phyloP scores from a whole-genome alignment of 2,888 invertebrate genomes.

The Nemapogon koenigi region DNA sequence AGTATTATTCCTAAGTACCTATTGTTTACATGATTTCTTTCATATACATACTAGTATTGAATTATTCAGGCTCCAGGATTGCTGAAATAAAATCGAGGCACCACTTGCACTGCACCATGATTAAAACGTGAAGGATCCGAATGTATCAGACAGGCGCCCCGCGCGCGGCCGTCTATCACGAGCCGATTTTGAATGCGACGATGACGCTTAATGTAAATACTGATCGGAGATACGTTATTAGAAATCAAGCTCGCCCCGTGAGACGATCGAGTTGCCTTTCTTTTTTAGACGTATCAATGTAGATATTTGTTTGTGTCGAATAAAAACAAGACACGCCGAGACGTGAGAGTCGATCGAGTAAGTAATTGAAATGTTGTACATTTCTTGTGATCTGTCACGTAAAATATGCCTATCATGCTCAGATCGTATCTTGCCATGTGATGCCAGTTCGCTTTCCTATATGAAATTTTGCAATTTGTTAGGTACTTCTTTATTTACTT shows the following conservation, averaged over 20 bases:
- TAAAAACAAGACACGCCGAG: slow-evolving; percentile 12
- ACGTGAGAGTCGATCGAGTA: slow-evolving; percentile 10
- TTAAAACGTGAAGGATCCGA: too few relatives aligned
- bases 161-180: slow-evolving; percentile 15
- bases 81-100: too few relatives aligned
- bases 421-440: slow-evolving; percentile 3
- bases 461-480: too few relatives aligned
- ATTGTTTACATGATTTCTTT: too few relatives aligned
- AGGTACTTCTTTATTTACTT: too few relatives aligned
- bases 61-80: too few relatives aligned
- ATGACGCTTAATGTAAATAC: slow-evolving; percentile 25
- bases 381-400: slow-evolving; percentile 12
- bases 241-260: slow-evolving; percentile 24
- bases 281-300: slow-evolving; percentile 13
- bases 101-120: too few relatives aligned
- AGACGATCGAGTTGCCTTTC: slow-evolving; percentile 16
- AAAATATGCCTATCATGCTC: slow-evolving; percentile 9
- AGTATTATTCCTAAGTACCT: too few relatives aligned
- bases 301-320: slow-evolving; percentile 14
- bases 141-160: not conserved
- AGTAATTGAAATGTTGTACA: slow-evolving; percentile 18
- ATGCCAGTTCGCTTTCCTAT: too few relatives aligned
- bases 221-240: slow-evolving; percentile 29
- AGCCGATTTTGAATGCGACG: slow-evolving; percentile 11
- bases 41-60: too few relatives aligned